Evolutionary conservation across 2,888 invertebrate species (phyloP).

Genomic region (Epiblema foenella): DNA sequence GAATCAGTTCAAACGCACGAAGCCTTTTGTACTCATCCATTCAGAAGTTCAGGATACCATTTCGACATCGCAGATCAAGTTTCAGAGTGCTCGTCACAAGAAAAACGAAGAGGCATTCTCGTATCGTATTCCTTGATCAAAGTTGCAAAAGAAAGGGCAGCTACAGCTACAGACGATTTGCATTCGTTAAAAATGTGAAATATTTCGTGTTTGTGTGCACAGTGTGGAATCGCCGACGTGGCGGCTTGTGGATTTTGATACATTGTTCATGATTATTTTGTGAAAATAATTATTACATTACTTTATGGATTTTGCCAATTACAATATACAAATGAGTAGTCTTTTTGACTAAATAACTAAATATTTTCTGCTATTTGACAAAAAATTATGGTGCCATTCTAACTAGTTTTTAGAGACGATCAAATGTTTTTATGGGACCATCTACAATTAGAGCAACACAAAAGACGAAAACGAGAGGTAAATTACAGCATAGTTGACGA

Average conservation of each 20-base stretch:
- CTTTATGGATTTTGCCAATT: no score
- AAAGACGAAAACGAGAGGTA: no score
- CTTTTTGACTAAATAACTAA: no score
- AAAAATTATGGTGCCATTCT: no score
- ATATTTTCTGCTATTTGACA: no score
- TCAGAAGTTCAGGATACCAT: conserved; percentile 8
- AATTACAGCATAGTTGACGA: no score
- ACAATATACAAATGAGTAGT: no score
- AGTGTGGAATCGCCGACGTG: conserved; percentile 70
- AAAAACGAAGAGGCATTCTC: conserved; percentile 72
- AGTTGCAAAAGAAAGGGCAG: conserved; percentile 77
- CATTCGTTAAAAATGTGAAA: conserved; percentile 83
- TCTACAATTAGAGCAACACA: no score
- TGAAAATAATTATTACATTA: not conserved
- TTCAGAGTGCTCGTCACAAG: conserved; percentile 51
- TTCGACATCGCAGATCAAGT: conserved; percentile 16
- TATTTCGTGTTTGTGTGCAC: conserved; percentile 78
- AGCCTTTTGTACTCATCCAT: conserved; percentile 10
- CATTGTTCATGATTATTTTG: not conserved
- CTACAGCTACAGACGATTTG: conserved; percentile 78
- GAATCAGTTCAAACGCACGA: not conserved
- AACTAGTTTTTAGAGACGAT: no score
- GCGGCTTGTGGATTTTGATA: conserved; percentile 50
- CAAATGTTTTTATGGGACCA: no score
- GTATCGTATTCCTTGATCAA: conserved; percentile 75